Conservation (phyloP, 2,888 invertebrate genomes). For the Yponomeuta cagnagella region DNA sequence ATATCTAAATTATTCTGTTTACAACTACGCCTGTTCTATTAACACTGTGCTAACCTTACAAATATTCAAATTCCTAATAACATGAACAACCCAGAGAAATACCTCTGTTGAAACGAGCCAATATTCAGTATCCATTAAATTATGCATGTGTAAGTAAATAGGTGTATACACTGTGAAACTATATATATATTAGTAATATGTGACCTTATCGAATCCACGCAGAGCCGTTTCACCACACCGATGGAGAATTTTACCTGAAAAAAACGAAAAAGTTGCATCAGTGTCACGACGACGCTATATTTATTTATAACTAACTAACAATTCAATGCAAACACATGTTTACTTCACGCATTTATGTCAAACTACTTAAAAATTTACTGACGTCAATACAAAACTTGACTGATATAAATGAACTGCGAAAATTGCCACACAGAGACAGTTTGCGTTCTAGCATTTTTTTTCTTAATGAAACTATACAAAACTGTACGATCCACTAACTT, state of each 20-base stretch:
- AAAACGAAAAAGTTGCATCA: neutral
- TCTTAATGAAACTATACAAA: neutral
- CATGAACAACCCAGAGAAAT: neutral
- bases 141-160: too few species aligned
- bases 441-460: too few species aligned
- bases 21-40: too few species aligned
- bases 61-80: too few species aligned
- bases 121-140: neutral
- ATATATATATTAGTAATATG: neutral
- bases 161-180: neutral
- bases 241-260: neutral
- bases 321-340: too few species aligned
- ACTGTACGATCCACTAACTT: too few species aligned
- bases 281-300: neutral
- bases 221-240: neutral
- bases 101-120: slow-evolving; percentile 2
- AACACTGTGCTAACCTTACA: too few species aligned
- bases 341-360: too few species aligned
- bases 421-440: neutral
- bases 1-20: too few species aligned
- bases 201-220: neutral
- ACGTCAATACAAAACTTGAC: too few species aligned
- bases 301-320: too few species aligned
- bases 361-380: too few species aligned
- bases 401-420: neutral